Percentiles rank a stretch among this genome's conserved stretches.
Evolutionary conservation across 2,797 vertebrate species (phyloP).

Genomic region (Morus bassanus): DNA sequence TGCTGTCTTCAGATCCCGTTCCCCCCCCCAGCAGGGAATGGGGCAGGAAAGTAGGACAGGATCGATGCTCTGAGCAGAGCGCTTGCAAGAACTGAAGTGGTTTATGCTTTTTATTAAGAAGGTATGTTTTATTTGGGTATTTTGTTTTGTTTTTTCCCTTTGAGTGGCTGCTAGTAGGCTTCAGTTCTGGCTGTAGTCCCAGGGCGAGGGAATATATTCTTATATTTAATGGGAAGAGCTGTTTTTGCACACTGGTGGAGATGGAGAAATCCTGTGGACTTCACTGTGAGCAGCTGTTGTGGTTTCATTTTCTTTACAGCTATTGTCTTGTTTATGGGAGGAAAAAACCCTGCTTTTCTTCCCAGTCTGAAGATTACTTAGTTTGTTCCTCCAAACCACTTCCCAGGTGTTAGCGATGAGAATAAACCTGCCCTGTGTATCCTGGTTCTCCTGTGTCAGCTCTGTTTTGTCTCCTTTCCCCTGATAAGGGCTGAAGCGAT

Average conservation of each 20-base stretch:
- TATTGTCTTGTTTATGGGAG: neutral
- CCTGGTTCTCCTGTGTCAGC: neutral
- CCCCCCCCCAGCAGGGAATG: neutral
- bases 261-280: neutral
- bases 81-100: neutral
- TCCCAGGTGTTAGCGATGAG: slow-evolving; percentile 7
- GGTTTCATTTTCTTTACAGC: neutral
- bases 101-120: slow-evolving; percentile 2
- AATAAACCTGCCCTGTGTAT: slow-evolving; percentile 64
- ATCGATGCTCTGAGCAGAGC: neutral
- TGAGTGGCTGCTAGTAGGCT: neutral
- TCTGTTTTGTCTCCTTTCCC: neutral
- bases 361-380: neutral
- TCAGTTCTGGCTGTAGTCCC: neutral
- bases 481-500: neutral
- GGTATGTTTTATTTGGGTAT: neutral
- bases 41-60: neutral
- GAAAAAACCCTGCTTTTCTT: neutral
- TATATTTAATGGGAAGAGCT: neutral
- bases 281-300: neutral
- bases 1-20: slow-evolving; percentile 14
- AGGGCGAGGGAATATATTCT: neutral
- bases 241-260: neutral
- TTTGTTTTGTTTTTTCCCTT: neutral
- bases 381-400: slow-evolving; percentile 17